phyloP scores from a whole-genome alignment of 2,113 vertebrate species.

The Chlorodrepanis virens region DNA sequence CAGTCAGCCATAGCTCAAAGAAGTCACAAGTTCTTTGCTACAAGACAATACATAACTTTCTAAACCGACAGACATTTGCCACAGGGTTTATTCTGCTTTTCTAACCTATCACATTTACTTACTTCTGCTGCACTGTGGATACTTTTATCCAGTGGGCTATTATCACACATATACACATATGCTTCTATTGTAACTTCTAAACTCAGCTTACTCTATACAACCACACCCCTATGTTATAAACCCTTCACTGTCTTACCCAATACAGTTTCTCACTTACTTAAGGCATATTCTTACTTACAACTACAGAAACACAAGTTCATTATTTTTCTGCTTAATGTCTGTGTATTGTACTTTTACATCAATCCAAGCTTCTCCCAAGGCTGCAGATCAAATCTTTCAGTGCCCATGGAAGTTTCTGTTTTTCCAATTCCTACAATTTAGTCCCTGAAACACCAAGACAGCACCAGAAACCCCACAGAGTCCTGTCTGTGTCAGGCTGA shows the following conservation, averaged over 20 bases:
- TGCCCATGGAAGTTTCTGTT: neutral
- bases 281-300: neutral
- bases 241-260: neutral
- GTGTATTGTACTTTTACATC: neutral
- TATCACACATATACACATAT: neutral
- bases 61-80: neutral
- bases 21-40: neutral
- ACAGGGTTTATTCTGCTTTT: neutral
- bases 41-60: neutral
- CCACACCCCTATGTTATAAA: neutral
- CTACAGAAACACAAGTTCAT: neutral
- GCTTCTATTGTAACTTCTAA: neutral
- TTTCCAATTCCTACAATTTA: neutral
- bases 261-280: neutral
- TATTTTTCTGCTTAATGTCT: neutral
- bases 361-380: neutral
- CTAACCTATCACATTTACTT: neutral
- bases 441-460: neutral
- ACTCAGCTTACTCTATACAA: neutral
- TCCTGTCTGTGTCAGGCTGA: neutral
- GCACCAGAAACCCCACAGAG: neutral
- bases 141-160: neutral
- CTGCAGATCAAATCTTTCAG: neutral
- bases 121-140: neutral
- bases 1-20: neutral